Percentiles rank a stretch among this genome's conserved stretches.
phyloP scores from a whole-genome alignment of 2,797 vertebrate species.

The Pampus argenteus region DNA sequence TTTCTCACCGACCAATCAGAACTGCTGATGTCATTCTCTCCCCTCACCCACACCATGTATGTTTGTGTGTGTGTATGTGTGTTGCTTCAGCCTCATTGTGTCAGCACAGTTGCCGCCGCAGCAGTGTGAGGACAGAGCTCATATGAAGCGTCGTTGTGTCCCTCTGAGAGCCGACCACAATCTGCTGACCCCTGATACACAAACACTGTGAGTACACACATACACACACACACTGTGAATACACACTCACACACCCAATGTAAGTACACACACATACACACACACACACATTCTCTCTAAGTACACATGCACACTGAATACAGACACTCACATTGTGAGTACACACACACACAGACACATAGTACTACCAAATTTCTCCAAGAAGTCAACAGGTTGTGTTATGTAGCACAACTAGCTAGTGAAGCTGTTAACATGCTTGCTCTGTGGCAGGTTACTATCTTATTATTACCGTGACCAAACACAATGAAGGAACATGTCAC shows the following conservation, averaged over 20 bases:
- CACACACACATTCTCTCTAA: conserved; percentile 59
- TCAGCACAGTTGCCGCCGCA: conserved; percentile 57
- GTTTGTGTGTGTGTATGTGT: conserved; percentile 22
- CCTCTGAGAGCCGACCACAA: conserved; percentile 92
- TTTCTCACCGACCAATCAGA: conserved; percentile 61
- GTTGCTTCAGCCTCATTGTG: conserved; percentile 78
- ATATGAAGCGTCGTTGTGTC: conserved; percentile 91
- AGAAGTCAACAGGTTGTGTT: too few relatives aligned
- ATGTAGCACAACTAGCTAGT: background rate
- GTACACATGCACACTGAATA: too few relatives aligned
- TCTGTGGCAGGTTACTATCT: too few relatives aligned
- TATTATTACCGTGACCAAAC: too few relatives aligned
- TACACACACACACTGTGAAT: conserved; percentile 50
- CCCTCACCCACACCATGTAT: conserved; percentile 48
- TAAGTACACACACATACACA: conserved; percentile 30
- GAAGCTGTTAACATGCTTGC: background rate
- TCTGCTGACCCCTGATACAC: conserved; percentile 84
- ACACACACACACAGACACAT: conserved; percentile 6
- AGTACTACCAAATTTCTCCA: too few relatives aligned
- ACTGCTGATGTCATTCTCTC: conserved; percentile 66
- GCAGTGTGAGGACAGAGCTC: conserved; percentile 82
- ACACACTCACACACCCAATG: background rate
- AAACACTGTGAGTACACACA: conserved; percentile 72
- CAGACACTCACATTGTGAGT: background rate
- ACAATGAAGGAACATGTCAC: too few relatives aligned